Percentiles rank a stretch among this genome's conserved stretches.
Evolutionary conservation across 2,113 vertebrate species (phyloP).

Genomic region (Ascaphus truei): DNA sequence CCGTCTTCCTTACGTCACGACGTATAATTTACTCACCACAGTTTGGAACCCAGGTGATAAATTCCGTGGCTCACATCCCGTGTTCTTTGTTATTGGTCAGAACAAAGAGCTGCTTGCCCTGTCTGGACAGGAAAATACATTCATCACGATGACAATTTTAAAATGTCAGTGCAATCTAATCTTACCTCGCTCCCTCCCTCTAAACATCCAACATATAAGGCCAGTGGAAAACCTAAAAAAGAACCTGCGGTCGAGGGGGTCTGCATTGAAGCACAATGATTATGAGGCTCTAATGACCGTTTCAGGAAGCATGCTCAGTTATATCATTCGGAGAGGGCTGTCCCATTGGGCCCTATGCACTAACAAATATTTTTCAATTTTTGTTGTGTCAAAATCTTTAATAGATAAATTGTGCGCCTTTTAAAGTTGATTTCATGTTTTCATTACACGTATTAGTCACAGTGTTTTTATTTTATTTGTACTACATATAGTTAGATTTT

Average conservation of each 20-base stretch:
- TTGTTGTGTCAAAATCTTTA: too few species aligned
- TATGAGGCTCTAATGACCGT: neutral
- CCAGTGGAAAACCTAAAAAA: neutral
- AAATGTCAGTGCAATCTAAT: slow-evolving; percentile 26
- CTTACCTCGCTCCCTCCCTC: slow-evolving; percentile 1
- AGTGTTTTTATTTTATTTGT: too few species aligned
- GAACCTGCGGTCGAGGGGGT: neutral
- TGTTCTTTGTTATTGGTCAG: slow-evolving; percentile 5
- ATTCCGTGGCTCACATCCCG: neutral
- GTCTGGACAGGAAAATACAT: slow-evolving; percentile 9
- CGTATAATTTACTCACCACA: too few species aligned
- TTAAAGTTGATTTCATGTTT: too few species aligned
- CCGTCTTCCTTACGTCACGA: too few species aligned
- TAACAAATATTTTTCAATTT: too few species aligned
- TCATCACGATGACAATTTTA: slow-evolving; percentile 28
- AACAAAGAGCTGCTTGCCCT: neutral
- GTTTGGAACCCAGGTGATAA: too few species aligned
- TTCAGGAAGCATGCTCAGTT: neutral
- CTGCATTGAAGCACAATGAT: neutral
- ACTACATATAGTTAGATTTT: too few species aligned
- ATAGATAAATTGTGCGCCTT: too few species aligned
- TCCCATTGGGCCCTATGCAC: neutral
- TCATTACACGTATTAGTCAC: too few species aligned
- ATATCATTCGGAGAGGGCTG: neutral
- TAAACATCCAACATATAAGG: slow-evolving; percentile 5